Base-by-base conservation (phyloP, 2,888 invertebrate genomes). In the Strigamia maritima region DNA sequence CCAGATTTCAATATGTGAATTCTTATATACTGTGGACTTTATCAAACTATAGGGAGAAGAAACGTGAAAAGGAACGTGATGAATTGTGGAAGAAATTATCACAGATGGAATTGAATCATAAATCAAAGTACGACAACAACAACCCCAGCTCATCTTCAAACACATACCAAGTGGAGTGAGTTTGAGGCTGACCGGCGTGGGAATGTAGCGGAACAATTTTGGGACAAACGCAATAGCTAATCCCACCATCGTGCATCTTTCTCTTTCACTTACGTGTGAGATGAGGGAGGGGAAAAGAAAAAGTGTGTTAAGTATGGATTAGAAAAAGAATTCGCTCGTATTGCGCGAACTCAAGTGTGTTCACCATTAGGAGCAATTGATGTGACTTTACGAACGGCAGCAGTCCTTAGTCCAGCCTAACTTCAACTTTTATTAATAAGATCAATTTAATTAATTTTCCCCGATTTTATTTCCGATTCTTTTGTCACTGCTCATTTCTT, bases 11-110 rank as follows among this genome's bases (percentile, higher is more conserved):
- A 54, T 54, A 54, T 54, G 19, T 54, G 54, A 54, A 22, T 54
- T 54, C 54, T 54, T n/a, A 54, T 54, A 54, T 19, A 54, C 19
- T 54, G 54, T 54, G 54, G 54, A 54, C 54, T 70, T 70, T 70
- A 28, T 70, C 28, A 28, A 70, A 26, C 70, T 85, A n/a, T n/a
- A 95, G 96, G 90, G 94, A 97, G 90, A 93, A 95, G 90, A 93
- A 95, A 90, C 89, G 95, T 88, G 94, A 97, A 90, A 92, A 97
- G 89, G 94, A 98, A 90, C 90, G 97, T 87, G 95, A 96, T 87
- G 98, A 99, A 88, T 89, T 99, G 87, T 99, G 99, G 99, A 95
- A 94, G 89, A 93, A 92, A 88, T 89, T 96, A 87, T 92, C 92
- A 85, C 94, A 95, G 89, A 90, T 96, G 89, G 95, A 95, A 90